Base-by-base conservation (phyloP, 2,888 invertebrate genomes). In the Timema cristinae region DNA sequence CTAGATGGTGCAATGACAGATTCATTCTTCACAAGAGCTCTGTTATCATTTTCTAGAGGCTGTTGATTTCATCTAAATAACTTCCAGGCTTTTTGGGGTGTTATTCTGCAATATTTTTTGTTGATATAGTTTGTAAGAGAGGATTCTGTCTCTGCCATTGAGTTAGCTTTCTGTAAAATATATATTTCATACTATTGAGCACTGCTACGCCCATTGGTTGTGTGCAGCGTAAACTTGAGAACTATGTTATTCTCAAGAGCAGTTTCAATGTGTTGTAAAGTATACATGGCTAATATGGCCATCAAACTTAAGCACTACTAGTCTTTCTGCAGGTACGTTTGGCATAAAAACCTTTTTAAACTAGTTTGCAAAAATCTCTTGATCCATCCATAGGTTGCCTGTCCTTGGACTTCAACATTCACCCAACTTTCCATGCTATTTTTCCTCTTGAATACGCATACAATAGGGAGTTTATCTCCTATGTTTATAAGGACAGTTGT, bases 1-100 rank as follows among this genome's bases (percentile, higher is more conserved):
- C 13, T 54, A 54, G 54, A 8, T 54, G 15, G 54, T 54, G 9
- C 54, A 54, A 54, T 54, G 54, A 54, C 15, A 54, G 13, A 15
- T 54, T 54, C 54, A 54, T 54, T 15, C 54, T 54, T 0, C 54
- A 54, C 54, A 59, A 59, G 59, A n/a, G n/a, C 59, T 59, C 15
- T 59, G 56, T 11, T 16, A 56, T 56, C 16, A 32, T 32, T 32
- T 32, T 32, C 32, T 56, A 7, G 15, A 15, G 56, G 56, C 16
- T 56, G 59, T 56, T 8, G 56, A 56, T 7, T 56, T 56, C 56
- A 16, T 56, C 13, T 16, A 56, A 56, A 56, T 5, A 56, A 56
- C 9, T 56, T 56, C 56, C 56, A 56, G 56, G 9, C n/a, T 56
- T 7, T 56, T 5, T 56, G 56, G 56, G 56, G 56, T 56, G 13